phyloP scores from a whole-genome alignment of 92 coral and sea anemone species.

The Epizoanthus scotinus region DNA sequence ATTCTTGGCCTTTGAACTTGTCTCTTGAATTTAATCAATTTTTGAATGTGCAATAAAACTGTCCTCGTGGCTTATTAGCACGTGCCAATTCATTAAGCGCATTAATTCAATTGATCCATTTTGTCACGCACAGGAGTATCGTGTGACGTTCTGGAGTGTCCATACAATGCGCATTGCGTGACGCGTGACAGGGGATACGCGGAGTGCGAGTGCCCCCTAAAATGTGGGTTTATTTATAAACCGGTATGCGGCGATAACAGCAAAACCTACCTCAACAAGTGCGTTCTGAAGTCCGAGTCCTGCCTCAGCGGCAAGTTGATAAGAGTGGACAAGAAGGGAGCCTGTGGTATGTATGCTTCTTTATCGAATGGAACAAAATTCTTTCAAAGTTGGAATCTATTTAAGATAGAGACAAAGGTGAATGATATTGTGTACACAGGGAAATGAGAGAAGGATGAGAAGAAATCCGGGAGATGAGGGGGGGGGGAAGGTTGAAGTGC shows the following conservation, averaged over 20 bases:
- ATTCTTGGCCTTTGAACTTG: no score
- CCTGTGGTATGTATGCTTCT: slow-evolving; percentile 62
- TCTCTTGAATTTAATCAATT: no score
- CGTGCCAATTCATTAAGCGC: no score
- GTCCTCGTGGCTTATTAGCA: no score
- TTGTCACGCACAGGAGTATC: slow-evolving; percentile 14
- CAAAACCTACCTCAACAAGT: slow-evolving; percentile 62
- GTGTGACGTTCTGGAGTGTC: slow-evolving; percentile 36
- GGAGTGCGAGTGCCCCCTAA: slow-evolving; percentile 58
- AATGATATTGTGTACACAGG: no score
- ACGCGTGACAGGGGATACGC: slow-evolving; percentile 57
- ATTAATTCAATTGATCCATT: not conserved
- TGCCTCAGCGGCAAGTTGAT: slow-evolving; percentile 52
- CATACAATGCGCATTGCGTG: slow-evolving; percentile 62
- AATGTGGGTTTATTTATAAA: slow-evolving; percentile 52
- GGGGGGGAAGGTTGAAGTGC: no score
- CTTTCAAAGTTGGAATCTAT: no score
- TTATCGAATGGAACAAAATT: no score
- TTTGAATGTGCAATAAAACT: no score
- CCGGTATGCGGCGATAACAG: slow-evolving; percentile 74
- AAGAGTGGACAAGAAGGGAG: slow-evolving; percentile 49
- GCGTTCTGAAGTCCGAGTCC: slow-evolving; percentile 58
- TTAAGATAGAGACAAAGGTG: no score
- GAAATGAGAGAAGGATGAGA: no score
- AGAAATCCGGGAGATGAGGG: no score